Evolutionary conservation across 2,113 vertebrate species (phyloP).

Genomic region (Sylvietta virens): DNA sequence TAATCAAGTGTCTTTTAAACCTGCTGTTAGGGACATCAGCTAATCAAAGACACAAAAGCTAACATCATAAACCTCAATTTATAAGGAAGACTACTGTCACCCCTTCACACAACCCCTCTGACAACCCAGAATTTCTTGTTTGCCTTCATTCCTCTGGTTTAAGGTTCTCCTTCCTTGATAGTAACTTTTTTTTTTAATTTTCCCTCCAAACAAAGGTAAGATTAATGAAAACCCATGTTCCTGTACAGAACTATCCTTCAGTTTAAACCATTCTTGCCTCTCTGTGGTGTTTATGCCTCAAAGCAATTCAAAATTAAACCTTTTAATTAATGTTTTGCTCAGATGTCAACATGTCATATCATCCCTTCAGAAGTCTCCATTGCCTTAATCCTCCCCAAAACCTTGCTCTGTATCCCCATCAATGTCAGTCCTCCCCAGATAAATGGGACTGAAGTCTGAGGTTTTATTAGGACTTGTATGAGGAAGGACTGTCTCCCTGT

Average conservation of each 20-base stretch:
- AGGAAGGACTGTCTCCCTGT: neutral
- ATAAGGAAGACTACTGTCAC: neutral
- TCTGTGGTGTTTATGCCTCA: neutral
- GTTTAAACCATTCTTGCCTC: neutral
- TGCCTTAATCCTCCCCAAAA: neutral
- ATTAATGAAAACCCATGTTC: neutral
- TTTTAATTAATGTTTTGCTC: neutral
- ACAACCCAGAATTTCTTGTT: neutral
- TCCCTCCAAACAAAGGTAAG: neutral
- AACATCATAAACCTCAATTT: neutral
- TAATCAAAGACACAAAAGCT: neutral
- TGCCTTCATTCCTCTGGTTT: neutral
- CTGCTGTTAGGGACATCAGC: neutral
- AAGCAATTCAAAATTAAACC: neutral
- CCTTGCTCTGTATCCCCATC: neutral
- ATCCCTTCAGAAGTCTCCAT: neutral
- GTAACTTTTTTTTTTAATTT: neutral
- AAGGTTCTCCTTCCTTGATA: neutral
- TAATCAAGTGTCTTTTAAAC: conserved; percentile 5
- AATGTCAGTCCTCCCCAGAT: neutral
- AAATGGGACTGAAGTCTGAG: neutral
- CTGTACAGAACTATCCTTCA: neutral
- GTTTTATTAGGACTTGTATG: neutral
- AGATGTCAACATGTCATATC: neutral
- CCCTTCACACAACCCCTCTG: neutral